Conservation (phyloP, 2,113 vertebrate genomes). For the Accipiter virgatus region DNA sequence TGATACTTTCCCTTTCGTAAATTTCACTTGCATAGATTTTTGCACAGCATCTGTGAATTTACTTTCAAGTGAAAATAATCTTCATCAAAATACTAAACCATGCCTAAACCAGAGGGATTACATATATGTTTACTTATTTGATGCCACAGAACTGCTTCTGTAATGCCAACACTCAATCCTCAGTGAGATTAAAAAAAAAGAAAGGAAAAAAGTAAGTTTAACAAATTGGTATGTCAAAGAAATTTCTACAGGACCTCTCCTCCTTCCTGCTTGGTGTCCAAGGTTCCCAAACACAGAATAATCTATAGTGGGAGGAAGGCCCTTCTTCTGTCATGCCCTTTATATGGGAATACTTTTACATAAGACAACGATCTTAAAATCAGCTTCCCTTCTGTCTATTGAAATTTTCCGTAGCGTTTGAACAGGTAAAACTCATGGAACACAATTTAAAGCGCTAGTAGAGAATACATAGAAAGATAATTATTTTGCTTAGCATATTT, state of each 20-base stretch:
- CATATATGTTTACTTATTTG: neutral
- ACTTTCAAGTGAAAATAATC: neutral
- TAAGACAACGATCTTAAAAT: neutral
- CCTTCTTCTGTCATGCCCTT: neutral
- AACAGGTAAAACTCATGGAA: neutral
- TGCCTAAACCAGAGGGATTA: neutral
- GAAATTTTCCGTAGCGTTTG: neutral
- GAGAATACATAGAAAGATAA: neutral
- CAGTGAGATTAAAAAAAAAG: neutral
- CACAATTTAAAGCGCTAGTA: neutral
- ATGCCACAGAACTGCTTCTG: neutral
- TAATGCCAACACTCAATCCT: neutral
- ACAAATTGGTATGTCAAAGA: neutral
- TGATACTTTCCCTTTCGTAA: neutral
- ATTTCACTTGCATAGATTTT: neutral
- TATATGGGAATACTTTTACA: neutral
- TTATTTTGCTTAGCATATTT: neutral
- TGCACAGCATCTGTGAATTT: neutral
- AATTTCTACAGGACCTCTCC: neutral
- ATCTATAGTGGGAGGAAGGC: neutral
- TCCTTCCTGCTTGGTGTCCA: neutral
- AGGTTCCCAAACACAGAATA: neutral
- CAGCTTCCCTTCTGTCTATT: neutral
- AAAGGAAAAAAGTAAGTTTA: neutral
- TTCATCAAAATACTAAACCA: neutral